Percentiles rank a stretch among this genome's conserved stretches.
Conservation (phyloP, 2,888 invertebrate species). For the Leucophenga maculata region DNA sequence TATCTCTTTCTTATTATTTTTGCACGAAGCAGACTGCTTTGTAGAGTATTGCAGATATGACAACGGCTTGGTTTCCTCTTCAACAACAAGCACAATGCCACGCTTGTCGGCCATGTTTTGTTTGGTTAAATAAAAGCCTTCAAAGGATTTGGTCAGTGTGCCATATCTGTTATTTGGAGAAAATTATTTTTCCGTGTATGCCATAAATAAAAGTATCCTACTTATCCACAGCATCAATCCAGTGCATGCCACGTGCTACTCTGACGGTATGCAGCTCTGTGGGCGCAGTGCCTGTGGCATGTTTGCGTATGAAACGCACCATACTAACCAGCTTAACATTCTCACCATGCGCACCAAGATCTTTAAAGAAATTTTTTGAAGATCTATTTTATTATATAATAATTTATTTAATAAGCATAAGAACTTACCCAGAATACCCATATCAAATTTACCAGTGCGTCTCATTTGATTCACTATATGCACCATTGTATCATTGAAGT, state of each 20-base stretch:
- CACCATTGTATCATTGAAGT: constrained; percentile 94
- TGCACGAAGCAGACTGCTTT: constrained; percentile 70
- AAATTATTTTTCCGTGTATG: not conserved
- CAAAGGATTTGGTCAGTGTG: constrained; percentile 81
- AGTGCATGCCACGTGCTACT: constrained; percentile 92
- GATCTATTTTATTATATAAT: not conserved
- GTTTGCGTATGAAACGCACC: constrained; percentile 86
- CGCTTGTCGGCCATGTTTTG: constrained; percentile 87
- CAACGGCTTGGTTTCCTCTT: constrained; percentile 57
- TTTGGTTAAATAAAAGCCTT: constrained; percentile 93
- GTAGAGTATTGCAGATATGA: constrained; percentile 31
- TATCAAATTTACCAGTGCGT: constrained; percentile 93
- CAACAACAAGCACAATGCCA: constrained; percentile 85
- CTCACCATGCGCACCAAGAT: constrained; percentile 94
- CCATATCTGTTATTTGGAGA: constrained; percentile 72
- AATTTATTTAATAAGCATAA: not conserved
- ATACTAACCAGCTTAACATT: constrained; percentile 87
- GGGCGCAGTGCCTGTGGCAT: constrained; percentile 91
- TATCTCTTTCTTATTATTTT: constrained; percentile 77
- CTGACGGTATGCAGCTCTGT: constrained; percentile 94
- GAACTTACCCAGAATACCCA: constrained; percentile 82
- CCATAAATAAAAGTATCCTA: constrained; percentile 62
- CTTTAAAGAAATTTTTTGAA: too few relatives aligned
- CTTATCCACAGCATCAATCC: constrained; percentile 89
- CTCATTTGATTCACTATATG: constrained; percentile 94